These are phyloP conservation scores for Chelonia mydas DNA, from an alignment of 2,797 vertebrate genomes.

Conservation along the genomic window DNA sequence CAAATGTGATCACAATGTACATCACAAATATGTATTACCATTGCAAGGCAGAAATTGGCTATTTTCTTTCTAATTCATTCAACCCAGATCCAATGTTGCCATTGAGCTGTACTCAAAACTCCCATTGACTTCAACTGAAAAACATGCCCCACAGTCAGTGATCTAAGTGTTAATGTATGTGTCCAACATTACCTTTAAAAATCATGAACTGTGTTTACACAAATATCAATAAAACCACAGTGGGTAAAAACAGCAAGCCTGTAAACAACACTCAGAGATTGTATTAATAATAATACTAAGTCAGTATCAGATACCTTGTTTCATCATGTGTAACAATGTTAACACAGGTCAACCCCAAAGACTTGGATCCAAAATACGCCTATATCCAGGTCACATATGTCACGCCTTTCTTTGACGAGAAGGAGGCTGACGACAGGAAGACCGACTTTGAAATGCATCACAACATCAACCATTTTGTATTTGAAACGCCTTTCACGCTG, in stretches of 20 bases:
- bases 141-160: background rate
- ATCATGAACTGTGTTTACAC: background rate
- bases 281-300: background rate
- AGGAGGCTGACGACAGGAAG: conserved; percentile 92
- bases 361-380: conserved; percentile 94
- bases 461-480: conserved; percentile 96
- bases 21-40: background rate
- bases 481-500: conserved; percentile 96
- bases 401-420: conserved; percentile 95
- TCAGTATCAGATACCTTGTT: background rate
- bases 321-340: background rate
- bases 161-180: background rate
- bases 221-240: rapidly evolving
- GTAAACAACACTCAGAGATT: background rate
- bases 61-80: background rate
- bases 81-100: background rate
- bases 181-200: background rate
- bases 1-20: background rate
- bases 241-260: background rate
- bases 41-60: background rate
- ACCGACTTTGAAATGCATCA: conserved; percentile 97
- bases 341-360: conserved; percentile 95
- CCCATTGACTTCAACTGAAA: background rate
- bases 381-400: conserved; percentile 99
- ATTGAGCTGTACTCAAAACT: background rate